phyloP scores from a whole-genome alignment of 2,113 vertebrate species.

The Scatophagus argus region DNA sequence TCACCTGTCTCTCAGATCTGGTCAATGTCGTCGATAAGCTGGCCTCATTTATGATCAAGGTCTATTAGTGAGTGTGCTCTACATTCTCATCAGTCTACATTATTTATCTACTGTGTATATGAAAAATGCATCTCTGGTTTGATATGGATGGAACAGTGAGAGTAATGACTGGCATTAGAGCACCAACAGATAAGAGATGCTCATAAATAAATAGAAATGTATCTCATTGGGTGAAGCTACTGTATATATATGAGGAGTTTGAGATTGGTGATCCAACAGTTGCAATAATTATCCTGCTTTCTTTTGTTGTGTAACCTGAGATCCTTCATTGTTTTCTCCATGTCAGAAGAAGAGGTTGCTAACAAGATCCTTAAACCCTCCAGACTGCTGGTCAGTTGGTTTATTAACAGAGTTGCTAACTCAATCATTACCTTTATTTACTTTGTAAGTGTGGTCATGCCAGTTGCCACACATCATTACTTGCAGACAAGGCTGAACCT shows the following conservation, averaged over 20 bases:
- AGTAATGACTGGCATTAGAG: slow-evolving; percentile 32
- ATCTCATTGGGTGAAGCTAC: background rate
- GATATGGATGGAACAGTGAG: slow-evolving; percentile 28
- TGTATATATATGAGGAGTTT: background rate
- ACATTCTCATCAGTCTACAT: slow-evolving; percentile 28
- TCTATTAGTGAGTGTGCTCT: background rate
- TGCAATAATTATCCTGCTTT: background rate
- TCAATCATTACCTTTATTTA: slow-evolving; percentile 75
- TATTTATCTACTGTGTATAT: slow-evolving; percentile 36
- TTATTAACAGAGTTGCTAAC: slow-evolving; percentile 41
- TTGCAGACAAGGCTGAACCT: slow-evolving; percentile 50
- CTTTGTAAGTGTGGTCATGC: slow-evolving; percentile 50
- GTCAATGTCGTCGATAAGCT: slow-evolving; percentile 20
- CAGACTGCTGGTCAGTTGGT: slow-evolving; percentile 44
- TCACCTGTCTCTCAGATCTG: slow-evolving; percentile 51
- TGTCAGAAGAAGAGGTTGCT: slow-evolving; percentile 13
- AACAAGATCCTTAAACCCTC: slow-evolving; percentile 51
- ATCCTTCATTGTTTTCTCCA: slow-evolving; percentile 19
- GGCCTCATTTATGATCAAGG: slow-evolving; percentile 43
- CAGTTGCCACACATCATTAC: slow-evolving; percentile 71
- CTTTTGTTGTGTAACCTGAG: background rate
- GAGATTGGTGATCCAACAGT: background rate
- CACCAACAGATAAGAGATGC: background rate
- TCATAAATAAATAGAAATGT: background rate
- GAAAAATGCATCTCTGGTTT: slow-evolving; percentile 32